Conservation (phyloP, 2,888 invertebrate species). For the Nysson spinosus region DNA sequence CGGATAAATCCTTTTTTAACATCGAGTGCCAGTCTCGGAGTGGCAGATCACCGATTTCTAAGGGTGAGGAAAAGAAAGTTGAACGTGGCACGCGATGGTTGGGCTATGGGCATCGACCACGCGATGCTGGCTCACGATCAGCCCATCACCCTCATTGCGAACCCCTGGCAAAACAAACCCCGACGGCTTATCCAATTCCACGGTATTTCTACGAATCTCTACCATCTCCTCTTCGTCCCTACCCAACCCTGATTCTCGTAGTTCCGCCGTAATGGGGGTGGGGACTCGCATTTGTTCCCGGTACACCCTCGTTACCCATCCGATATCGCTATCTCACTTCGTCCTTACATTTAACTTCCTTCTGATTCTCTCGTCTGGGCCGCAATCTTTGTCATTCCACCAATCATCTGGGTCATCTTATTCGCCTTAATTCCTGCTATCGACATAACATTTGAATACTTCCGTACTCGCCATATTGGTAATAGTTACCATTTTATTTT, state of each 20-base stretch:
- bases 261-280: slow-evolving; percentile 58
- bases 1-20: slow-evolving; percentile 26
- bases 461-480: too few species aligned
- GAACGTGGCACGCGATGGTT: slow-evolving; percentile 49
- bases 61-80: slow-evolving; percentile 46
- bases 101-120: slow-evolving; percentile 49
- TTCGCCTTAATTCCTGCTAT: slow-evolving; percentile 48
- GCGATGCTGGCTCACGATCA: slow-evolving; percentile 46
- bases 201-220: slow-evolving; percentile 68
- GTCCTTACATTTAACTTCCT: too few species aligned
- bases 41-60: slow-evolving; percentile 44
- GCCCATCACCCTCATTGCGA: slow-evolving; percentile 47
- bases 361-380: slow-evolving; percentile 11
- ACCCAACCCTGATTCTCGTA: slow-evolving; percentile 49
- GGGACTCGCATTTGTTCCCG: slow-evolving; percentile 58
- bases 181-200: slow-evolving; percentile 68
- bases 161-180: slow-evolving; percentile 65
- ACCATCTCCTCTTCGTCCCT: slow-evolving; percentile 56
- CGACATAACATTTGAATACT: slow-evolving; percentile 58
- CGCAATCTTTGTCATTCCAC: slow-evolving; percentile 29
- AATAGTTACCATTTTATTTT: too few species aligned
- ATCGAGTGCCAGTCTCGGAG: slow-evolving; percentile 38
- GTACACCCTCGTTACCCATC: slow-evolving; percentile 10
- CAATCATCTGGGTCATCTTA: slow-evolving; percentile 9
- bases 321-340: too few species aligned